phyloP scores from a whole-genome alignment of 2,888 invertebrate species.

The Odontothrips loti region DNA sequence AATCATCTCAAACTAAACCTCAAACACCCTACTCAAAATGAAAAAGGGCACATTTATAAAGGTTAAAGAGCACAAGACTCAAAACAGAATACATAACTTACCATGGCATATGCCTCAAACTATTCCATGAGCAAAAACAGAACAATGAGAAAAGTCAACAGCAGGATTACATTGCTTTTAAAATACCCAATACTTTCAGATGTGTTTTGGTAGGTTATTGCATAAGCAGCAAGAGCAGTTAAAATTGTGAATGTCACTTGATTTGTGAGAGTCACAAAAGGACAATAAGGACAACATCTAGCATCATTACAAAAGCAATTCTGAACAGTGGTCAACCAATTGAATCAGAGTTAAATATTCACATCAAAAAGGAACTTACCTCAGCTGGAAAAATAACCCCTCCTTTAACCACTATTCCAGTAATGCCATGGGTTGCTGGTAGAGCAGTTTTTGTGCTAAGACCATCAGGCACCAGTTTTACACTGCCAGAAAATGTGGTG shows the following conservation, averaged over 20 bases:
- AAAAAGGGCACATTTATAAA: neutral
- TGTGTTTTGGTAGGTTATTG: too few species aligned
- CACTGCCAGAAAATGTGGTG: slow-evolving; percentile 42
- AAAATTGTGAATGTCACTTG: neutral
- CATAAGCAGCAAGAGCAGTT: neutral
- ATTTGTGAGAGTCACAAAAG: neutral
- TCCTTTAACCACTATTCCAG: neutral
- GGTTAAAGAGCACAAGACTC: neutral
- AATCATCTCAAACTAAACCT: neutral
- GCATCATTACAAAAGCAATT: neutral
- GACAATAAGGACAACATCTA: neutral
- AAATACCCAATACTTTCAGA: too few species aligned
- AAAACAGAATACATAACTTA: neutral
- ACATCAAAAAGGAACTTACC: neutral
- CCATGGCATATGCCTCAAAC: neutral
- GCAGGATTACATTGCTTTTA: too few species aligned
- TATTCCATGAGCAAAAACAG: neutral
- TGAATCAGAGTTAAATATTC: neutral
- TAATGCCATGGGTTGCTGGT: neutral
- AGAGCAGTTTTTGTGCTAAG: neutral
- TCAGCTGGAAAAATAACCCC: neutral
- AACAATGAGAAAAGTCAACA: neutral
- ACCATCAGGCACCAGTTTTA: slow-evolving; percentile 35
- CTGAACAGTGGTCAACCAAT: neutral
- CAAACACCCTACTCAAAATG: neutral